Evolutionary conservation across 2,888 invertebrate species (phyloP), one percentile per base, ranked within the genome.

Genomic region (Pseudanteris insignis): DNA sequence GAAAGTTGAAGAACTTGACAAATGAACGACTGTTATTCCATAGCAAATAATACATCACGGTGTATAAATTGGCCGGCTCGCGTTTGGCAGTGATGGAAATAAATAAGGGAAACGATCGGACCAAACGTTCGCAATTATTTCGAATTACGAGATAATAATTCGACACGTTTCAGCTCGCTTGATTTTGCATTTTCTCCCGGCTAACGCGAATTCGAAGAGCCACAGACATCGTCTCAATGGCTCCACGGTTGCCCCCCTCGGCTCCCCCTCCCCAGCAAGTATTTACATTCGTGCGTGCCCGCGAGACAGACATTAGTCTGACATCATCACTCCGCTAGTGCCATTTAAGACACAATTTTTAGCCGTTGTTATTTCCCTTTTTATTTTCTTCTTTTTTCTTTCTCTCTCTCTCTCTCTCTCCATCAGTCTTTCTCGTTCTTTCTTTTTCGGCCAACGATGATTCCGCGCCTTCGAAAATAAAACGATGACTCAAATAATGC

Each of bases 391-490:
- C n/a, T n/a, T n/a, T n/a, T n/a, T n/a, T n/a, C n/a, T n/a, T n/a
- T n/a, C n/a, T n/a, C n/a, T n/a, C n/a, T n/a, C n/a, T n/a, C n/a
- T n/a, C n/a, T n/a, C n/a, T n/a, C n/a, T n/a, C n/a, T n/a, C n/a
- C n/a, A n/a, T n/a, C n/a, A n/a, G n/a, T n/a, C n/a, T n/a, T n/a
- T n/a, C n/a, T n/a, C n/a, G n/a, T n/a, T n/a, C n/a, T 18, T 18
- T 18, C 18, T 4, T 18, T 18, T 18, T 18, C 18, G 18, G 6
- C 18, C 36, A 12, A 9, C 32, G 57, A 51, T 54, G 46, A 59
- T 57, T 63, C 57, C 34, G 28, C 43, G 48, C 50, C 63, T 50
- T 34, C 24, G 33, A 50, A 47, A 63, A 54, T 50, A 48, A 48
- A 63, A 21, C 43, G 48, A 62, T 53, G 40, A 59, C 40, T 58